Evolutionary conservation across 2,888 invertebrate genomes (phyloP), one percentile per base, ranked within the genome.

Genomic region (Tortricodes alternella): DNA sequence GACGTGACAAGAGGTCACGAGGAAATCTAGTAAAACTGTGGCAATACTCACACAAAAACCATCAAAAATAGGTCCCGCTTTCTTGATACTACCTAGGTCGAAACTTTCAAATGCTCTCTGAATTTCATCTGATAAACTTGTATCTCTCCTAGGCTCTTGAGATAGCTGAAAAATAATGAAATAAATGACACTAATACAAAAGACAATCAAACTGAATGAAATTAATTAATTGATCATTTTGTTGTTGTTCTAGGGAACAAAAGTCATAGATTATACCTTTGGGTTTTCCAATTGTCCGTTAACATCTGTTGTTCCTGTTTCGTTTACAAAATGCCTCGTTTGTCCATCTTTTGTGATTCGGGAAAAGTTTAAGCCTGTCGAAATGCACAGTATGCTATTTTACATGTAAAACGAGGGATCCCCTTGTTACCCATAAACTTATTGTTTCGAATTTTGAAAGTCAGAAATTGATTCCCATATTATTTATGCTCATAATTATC

Each of bases 61-160:
- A 86, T 98, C 98, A 53, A 98, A 92, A 75, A 97, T 97, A 58
- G 93, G 91, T 24, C 96, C 97, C 60, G 94, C 94, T 74, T 92
- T 93, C 74, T 94, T 95, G 1, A 94, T 93, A 56, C 92, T 89
- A 52, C 92, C 92, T 62, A 95, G 86, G 66, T 95, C 94, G 7
- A 91, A 79, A 23, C 71, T 83, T 52, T 91, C 91, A 58, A 90
- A 85, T 2, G 80, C 84, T 2, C 68, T 64, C 44, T 73, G 50
- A 1, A 83, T 62, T 21, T 89, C 87, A 53, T 78, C 85, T 18
- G 85, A 87, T 1, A 83, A 61, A 0, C 78, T 74, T 0, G 71
- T 59, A 16, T 87, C 85, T 13, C 61, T 82, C 53, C 77, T 83
- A 0, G 66, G 41, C 2, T 89, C 86, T 58, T 85, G 87, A 0